Conservation (phyloP, 1,140 invertebrate genomes). For the Bombus impatiens region DNA sequence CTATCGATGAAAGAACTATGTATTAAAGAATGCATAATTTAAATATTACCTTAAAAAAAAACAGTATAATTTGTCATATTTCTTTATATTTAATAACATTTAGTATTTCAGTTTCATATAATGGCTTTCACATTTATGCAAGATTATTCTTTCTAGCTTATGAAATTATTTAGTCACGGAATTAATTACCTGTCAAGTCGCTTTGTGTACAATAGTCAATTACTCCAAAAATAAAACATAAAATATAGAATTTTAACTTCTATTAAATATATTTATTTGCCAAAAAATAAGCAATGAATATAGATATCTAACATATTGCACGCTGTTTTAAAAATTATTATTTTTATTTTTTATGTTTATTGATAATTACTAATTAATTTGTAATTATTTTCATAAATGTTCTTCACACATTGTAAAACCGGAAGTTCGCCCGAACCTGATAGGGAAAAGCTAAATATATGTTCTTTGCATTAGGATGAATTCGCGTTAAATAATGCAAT, state of each 20-base stretch:
- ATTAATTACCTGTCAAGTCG: neutral
- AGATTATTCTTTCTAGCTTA: neutral
- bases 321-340: too few relatives aligned
- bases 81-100: neutral
- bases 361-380: too few relatives aligned
- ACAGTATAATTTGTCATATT: neutral
- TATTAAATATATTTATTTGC: neutral
- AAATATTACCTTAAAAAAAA: neutral
- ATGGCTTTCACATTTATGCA: neutral
- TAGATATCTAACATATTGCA: neutral
- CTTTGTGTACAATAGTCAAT: neutral
- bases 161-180: neutral
- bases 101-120: neutral
- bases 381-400: too few relatives aligned
- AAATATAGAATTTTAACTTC: neutral
- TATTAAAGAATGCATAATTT: neutral
- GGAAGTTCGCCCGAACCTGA: too few relatives aligned
- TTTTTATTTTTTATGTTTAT: too few relatives aligned
- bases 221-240: neutral
- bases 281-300: neutral
- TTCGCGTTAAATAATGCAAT: too few relatives aligned
- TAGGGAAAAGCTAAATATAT: too few relatives aligned
- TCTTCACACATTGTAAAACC: too few relatives aligned
- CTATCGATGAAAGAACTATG: neutral
- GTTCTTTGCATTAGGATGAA: too few relatives aligned